Evolutionary conservation across 2,797 vertebrate species (phyloP), one percentile per base, ranked within the genome.

Genomic region (Pachyuromys duprasi): DNA sequence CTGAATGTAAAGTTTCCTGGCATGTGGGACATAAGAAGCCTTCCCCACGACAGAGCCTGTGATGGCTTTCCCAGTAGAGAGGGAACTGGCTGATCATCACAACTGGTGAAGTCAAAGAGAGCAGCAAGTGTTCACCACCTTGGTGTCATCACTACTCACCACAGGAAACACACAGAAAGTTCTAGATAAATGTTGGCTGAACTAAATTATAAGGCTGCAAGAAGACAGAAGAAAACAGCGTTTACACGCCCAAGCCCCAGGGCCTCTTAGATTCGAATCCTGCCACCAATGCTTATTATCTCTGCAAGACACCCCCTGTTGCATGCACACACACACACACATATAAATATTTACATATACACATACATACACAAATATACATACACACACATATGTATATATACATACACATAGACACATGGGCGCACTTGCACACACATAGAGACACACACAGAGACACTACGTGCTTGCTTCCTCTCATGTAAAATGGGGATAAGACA

Each of bases 401-500:
- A 60, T 0, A 26, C n/a, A 57, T 1, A 4, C 3, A 17, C 55
- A 14, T 22, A 72, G 4, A 39, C 36, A 24, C 69, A 36, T 49
- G 45, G 8, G 45, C 1, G 45, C 45, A 49, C 8, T 36, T n/a
- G 3, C 8, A n/a, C 8, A 17, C 12, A 39, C 0, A 17, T 13
- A 14, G 9, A 72, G 4, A 39, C 36, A 24, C 4, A 24, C 72
- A 31, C 14, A 49, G 2, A 42, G 1, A 42, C 36, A 75, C 28
- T 72, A 36, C 33, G 36, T 45, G 75, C 42, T 20, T 69, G 24
- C 4, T 60, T 87, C 6, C n/a, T 84, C 24, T 53, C 33, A 39
- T 81, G 28, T 70, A 91, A 93, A 89, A 93, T 63, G n/a, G 45
- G 17, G 87, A 76, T 75, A 45, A 91, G 95, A 65, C 42, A 39